Base-by-base conservation (phyloP, 2,888 invertebrate species). In the Fragum fragum region DNA sequence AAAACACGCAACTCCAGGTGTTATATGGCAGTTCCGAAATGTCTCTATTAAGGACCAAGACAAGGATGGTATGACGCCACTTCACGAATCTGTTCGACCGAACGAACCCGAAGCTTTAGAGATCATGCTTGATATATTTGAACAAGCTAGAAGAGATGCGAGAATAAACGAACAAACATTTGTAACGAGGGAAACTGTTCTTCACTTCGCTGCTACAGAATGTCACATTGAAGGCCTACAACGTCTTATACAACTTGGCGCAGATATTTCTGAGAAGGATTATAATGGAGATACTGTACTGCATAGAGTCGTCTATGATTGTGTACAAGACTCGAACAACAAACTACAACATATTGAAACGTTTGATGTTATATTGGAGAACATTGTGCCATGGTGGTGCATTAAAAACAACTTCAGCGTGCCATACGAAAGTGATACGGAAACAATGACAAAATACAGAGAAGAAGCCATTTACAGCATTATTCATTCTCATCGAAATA, bases 311-410 rank as follows among this genome's bases (percentile, higher is more conserved):
- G 87, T 87, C 11, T 72, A 83, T 29, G 76, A 89, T 26, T 87
- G 88, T 0, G 85, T 85, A 0, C 68, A 76, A 5, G 83, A 90
- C 21, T 78, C 81, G 5, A 63, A 70, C 6, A 84, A 87, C 28
- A 78, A 68, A 21, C 69, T 83, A 9, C 69, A 53, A 18, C 85
- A 89, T 73, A 42, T 92, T 73, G 83, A 87, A 26, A 83, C 90
- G 14, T 82, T 89, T 59, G 87, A 87, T 21, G 53, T 74, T 0
- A 69, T 90, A 18, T n/a, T 86, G 7, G 78, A 86, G 0, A 77
- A 87, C 59, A 57, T 89, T 11, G 83, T 86, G 0, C 77, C 84
- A 52, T 93, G 93, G 92, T 93, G 91, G 90, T 91, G 91, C 69
- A 82, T 87, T 21, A 76, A 84, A 21, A 78, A 87, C 21, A 85